These are phyloP conservation scores for Lepetodrilus schrolli DNA, from an alignment of 2,888 invertebrate species.

Conservation along the genomic window DNA sequence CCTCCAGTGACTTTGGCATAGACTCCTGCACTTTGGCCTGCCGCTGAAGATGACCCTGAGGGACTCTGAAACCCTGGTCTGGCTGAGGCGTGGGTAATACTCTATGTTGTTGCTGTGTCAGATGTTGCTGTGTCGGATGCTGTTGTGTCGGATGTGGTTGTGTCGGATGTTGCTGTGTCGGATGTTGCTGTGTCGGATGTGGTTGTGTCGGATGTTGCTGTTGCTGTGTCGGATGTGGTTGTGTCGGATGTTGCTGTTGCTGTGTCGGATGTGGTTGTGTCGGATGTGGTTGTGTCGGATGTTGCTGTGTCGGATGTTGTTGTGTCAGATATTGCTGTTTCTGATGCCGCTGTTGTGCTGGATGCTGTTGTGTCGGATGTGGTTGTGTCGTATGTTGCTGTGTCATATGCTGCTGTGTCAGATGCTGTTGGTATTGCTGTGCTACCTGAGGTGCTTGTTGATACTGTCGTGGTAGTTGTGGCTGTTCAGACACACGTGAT, in stretches of 20 bases:
- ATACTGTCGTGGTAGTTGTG: not conserved
- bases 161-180: not conserved
- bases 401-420: no score
- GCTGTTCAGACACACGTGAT: not conserved
- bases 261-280: not conserved
- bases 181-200: no score
- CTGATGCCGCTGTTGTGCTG: not conserved
- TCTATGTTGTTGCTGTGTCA: not conserved
- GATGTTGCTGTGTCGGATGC: no score
- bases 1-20: not conserved
- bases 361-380: not conserved
- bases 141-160: not conserved
- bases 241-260: not conserved
- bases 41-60: not conserved
- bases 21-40: not conserved
- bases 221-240: not conserved
- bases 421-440: constrained; percentile 19
- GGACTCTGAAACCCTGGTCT: not conserved
- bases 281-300: not conserved
- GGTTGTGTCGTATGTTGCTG: not conserved
- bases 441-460: no score
- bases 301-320: not conserved
- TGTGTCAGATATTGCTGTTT: not conserved
- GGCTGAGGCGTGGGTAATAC: not conserved
- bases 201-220: not conserved